phyloP scores from a whole-genome alignment of 2,888 invertebrate genomes.

The Cephus spinipes region DNA sequence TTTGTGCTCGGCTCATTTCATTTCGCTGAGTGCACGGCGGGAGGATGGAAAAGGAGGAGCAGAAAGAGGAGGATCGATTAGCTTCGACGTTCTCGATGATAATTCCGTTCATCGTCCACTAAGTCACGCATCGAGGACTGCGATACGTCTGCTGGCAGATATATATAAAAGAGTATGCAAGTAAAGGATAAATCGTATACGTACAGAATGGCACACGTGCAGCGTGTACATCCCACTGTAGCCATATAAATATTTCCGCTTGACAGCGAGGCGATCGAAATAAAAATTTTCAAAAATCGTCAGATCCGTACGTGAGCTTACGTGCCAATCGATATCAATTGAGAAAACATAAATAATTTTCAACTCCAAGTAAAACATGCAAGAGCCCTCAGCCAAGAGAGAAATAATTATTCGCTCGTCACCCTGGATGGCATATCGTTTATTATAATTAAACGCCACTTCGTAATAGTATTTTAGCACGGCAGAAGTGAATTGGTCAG shows the following conservation, averaged over 20 bases:
- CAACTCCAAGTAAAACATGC: neutral
- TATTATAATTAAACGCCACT: conserved; percentile 9
- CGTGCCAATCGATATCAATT: neutral
- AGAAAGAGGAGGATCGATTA: conserved; percentile 39
- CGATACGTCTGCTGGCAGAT: neutral
- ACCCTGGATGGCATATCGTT: conserved; percentile 4
- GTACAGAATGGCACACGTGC: no score
- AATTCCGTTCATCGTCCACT: neutral
- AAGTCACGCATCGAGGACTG: neutral
- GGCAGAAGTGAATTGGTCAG: neutral
- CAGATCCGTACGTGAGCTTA: neutral
- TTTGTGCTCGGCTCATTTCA: conserved; percentile 52
- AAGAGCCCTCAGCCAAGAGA: neutral
- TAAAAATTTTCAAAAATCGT: neutral
- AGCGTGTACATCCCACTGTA: neutral
- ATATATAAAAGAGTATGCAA: neutral
- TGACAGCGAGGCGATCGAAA: neutral
- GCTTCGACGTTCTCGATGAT: conserved; percentile 28
- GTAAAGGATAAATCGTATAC: no score
- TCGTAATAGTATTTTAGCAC: neutral
- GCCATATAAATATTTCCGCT: neutral
- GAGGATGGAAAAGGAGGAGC: neutral
- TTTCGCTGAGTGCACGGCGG: conserved; percentile 12
- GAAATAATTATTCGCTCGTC: conserved; percentile 14
- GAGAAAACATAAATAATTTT: neutral